Percentiles rank a stretch among this genome's conserved stretches.
Evolutionary conservation across 1,140 invertebrate genomes (phyloP).

Genomic region (Anadara kagoshimensis): DNA sequence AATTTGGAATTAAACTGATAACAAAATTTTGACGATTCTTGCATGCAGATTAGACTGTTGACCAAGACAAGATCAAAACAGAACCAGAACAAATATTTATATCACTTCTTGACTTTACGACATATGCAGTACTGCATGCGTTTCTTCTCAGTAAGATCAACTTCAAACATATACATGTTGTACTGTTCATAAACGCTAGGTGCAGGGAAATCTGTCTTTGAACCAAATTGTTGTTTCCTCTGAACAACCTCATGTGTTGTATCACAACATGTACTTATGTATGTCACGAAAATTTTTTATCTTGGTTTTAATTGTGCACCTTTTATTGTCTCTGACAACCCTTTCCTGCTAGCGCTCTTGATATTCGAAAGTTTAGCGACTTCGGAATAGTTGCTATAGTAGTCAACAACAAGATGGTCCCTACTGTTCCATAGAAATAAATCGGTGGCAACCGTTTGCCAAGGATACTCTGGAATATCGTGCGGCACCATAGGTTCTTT

Average conservation of each 20-base stretch:
- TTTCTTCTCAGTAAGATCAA: slow-evolving; percentile 30
- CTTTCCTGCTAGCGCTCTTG: too few species aligned
- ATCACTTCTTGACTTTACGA: slow-evolving; percentile 27
- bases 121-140: slow-evolving; percentile 21
- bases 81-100: slow-evolving; percentile 34
- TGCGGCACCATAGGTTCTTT: background rate
- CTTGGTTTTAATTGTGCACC: too few species aligned
- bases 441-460: slow-evolving; percentile 30
- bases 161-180: slow-evolving; percentile 24
- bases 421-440: slow-evolving; percentile 37
- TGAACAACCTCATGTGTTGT: background rate
- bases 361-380: slow-evolving; percentile 28
- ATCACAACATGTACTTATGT: slow-evolving; percentile 9
- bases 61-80: slow-evolving; percentile 19
- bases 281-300: slow-evolving; percentile 1
- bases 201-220: background rate
- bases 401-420: slow-evolving; percentile 46
- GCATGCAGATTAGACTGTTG: slow-evolving; percentile 8
- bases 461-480: background rate
- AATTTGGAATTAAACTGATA: too few species aligned
- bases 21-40: background rate
- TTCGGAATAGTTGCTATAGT: slow-evolving; percentile 44
- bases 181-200: slow-evolving; percentile 11
- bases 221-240: slow-evolving; percentile 11
- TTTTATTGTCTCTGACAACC: too few species aligned